A percentile compares a stretch with the other conserved stretches of the same genome.
phyloP scores from a whole-genome alignment of 2,113 vertebrate species.

The Percopsis transmontana region DNA sequence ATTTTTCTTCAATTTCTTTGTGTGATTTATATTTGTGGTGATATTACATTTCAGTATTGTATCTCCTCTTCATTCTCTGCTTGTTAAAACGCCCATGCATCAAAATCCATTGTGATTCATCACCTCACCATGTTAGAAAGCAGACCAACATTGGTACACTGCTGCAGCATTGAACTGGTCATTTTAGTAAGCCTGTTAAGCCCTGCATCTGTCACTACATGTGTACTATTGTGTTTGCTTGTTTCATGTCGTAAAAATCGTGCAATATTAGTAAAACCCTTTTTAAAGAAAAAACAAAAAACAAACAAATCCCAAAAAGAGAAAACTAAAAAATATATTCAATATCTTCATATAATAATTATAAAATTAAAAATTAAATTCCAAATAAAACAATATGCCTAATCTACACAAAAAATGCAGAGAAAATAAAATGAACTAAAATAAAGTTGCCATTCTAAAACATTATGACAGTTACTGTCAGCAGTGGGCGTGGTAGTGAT shows the following conservation, averaged over 20 bases:
- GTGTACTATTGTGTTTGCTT: slow-evolving; percentile 61
- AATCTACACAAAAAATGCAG: slow-evolving; percentile 77
- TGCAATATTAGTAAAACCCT: slow-evolving; percentile 87
- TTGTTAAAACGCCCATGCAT: slow-evolving; percentile 83
- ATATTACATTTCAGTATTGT: slow-evolving; percentile 78
- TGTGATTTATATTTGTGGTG: slow-evolving; percentile 83
- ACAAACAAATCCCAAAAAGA: slow-evolving; percentile 70
- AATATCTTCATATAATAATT: slow-evolving; percentile 81
- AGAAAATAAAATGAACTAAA: slow-evolving; percentile 51
- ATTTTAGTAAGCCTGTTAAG: slow-evolving; percentile 48
- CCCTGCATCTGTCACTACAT: slow-evolving; percentile 60
- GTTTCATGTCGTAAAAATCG: slow-evolving; percentile 74
- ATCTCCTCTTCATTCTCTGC: slow-evolving; percentile 78
- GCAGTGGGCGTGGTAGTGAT: slow-evolving; percentile 34
- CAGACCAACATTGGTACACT: slow-evolving; percentile 74
- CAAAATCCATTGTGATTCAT: slow-evolving; percentile 79
- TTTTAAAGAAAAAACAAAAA: slow-evolving; percentile 63
- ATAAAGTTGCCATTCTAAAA: slow-evolving; percentile 66
- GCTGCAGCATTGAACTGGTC: slow-evolving; percentile 84
- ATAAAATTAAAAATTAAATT: slow-evolving; percentile 67
- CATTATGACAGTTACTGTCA: slow-evolving; percentile 61
- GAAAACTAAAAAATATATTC: slow-evolving; percentile 78
- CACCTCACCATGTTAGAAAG: slow-evolving; percentile 48
- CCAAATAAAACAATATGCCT: slow-evolving; percentile 78
- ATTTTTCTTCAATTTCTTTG: slow-evolving; percentile 75